These are phyloP conservation scores for Chaenogobius annularis DNA, from an alignment of 2,113 vertebrate species.

Conservation along the genomic window DNA sequence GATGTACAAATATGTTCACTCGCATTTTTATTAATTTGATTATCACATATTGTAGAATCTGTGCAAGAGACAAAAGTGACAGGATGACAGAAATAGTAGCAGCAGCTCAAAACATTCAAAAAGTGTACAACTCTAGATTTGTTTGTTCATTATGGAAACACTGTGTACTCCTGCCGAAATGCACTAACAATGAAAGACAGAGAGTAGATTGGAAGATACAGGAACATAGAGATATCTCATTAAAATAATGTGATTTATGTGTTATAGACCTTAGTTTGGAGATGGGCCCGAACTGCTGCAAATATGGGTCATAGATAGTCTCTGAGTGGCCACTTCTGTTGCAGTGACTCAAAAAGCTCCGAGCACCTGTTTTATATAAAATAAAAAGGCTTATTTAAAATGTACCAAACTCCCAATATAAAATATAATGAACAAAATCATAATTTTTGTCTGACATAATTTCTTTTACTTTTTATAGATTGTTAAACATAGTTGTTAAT, in stretches of 20 bases:
- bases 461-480: not conserved
- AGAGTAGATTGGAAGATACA: not conserved
- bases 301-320: not conserved
- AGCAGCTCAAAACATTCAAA: not conserved
- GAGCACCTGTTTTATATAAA: not conserved
- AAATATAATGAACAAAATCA: not conserved
- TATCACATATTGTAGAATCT: not conserved
- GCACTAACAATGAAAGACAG: not conserved
- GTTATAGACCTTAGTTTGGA: not conserved
- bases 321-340: not conserved
- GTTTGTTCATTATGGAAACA: not conserved
- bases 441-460: not conserved
- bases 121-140: not conserved
- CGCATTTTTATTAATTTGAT: not conserved
- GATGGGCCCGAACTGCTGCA: not conserved
- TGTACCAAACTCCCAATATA: not conserved
- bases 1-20: not conserved
- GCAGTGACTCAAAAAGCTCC: not conserved
- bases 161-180: not conserved
- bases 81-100: not conserved
- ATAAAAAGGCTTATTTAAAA: not conserved
- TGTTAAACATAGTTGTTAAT: no score
- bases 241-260: not conserved
- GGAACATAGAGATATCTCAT: slow-evolving; percentile 1
- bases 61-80: not conserved